Evolutionary conservation across 37 sponge, comb jelly and placozoan genomes (phyloP), one percentile per base, ranked within the genome.

Genomic region (Chondrosia reniformis): DNA sequence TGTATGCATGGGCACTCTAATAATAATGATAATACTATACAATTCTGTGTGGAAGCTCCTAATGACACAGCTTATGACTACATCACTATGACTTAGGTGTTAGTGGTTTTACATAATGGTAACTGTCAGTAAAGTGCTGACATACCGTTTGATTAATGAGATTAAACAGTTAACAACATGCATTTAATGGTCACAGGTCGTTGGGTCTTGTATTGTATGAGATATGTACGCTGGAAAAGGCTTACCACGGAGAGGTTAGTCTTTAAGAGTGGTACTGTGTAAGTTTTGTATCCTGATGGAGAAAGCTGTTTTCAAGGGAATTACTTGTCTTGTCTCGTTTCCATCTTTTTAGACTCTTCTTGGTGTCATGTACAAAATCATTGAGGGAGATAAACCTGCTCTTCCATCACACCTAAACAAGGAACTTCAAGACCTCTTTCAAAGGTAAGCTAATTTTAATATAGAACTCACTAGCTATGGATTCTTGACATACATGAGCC

Each of bases 171-270:
- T n/a, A n/a, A n/a, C n/a, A n/a, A n/a, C n/a, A n/a, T n/a, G n/a
- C n/a, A n/a, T n/a, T n/a, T n/a, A n/a, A n/a, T n/a, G n/a, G n/a
- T n/a, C n/a, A 13, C 72, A 94, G 94, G 94, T 94, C 98, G 24
- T 86, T 97, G 46, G 98, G 93, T 27, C 85, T 67, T 24, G 89
- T 97, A 3, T 76, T 97, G 54, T 97, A 92, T 81, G 98, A 97
- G 64, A 76, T 97, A 33, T 94, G 95, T 46, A 89, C 86, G 46
- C 76, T 94, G 25, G 84, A 94, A 34, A 83, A 86, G 25, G 95
- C 98, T 22, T 97, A 87, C 56, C 83, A 87, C 34, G 95, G 91
- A 19, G 76, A 95, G 84, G 88, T 91, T 41, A 69, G 87, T 15
- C 33, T 66, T 24, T 43, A 5, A 24, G 28, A 24, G 32, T 57